phyloP scores from a whole-genome alignment of 1,140 invertebrate species.

The Macrobrachium nipponense region DNA sequence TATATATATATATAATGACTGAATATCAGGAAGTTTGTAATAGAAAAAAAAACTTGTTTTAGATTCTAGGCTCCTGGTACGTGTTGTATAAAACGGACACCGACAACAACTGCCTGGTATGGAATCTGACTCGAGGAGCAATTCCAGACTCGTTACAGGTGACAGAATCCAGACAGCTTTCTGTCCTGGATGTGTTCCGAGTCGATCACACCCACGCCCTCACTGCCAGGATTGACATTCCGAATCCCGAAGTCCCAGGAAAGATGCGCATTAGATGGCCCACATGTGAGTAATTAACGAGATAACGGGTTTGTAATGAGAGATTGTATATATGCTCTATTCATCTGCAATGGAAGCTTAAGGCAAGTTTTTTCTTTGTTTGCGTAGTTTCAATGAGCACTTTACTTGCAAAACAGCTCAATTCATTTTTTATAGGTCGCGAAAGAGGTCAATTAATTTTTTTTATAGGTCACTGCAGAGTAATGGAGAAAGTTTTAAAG shows the following conservation, averaged over 20 bases:
- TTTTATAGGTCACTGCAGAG: too few species aligned
- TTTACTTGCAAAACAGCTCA: too few species aligned
- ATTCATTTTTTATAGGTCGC: too few species aligned
- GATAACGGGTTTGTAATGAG: neutral
- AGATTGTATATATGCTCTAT: too few species aligned
- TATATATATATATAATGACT: too few species aligned
- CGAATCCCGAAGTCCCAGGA: constrained; percentile 75
- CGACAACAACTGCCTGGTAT: constrained; percentile 80
- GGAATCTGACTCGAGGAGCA: constrained; percentile 77
- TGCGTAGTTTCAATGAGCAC: neutral
- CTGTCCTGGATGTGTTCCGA: constrained; percentile 66
- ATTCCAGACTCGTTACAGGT: constrained; percentile 14
- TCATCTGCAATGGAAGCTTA: neutral
- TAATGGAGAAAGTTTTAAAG: too few species aligned
- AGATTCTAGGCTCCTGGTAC: constrained; percentile 85
- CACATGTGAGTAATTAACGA: constrained; percentile 76
- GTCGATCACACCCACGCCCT: constrained; percentile 82
- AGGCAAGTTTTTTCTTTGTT: neutral
- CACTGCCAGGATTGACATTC: constrained; percentile 77
- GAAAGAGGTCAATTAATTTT: too few species aligned
- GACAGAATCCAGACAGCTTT: constrained; percentile 45
- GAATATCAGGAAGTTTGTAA: too few species aligned
- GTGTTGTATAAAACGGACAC: constrained; percentile 86
- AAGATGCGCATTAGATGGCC: constrained; percentile 83
- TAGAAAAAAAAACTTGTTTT: neutral